Evolutionary conservation across 2,797 vertebrate genomes (phyloP), one percentile per base, ranked within the genome.

Genomic region (Rhinogobio ventralis): DNA sequence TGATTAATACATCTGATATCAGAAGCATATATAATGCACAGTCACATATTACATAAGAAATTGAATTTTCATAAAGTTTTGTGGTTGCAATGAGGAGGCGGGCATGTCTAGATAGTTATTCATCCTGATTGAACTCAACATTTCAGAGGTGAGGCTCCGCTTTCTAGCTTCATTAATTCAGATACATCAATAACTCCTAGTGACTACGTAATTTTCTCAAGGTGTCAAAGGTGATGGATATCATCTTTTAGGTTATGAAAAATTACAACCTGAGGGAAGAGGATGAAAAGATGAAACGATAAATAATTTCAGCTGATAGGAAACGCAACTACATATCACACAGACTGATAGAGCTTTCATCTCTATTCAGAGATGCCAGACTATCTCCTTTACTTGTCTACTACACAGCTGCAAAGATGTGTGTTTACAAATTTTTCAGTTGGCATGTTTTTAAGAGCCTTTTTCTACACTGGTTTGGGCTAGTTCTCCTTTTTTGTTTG

Each of bases 81-180:
- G 46, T 11, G 46, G 49, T 19, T 33, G 39, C 55, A 82, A 30
- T 62, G 69, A 73, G 80, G 80, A 79, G 55, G 74, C 25, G 57
- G 28, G 33, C 69, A 57, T 19, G 83, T 87, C 86, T 84, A 68
- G 81, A 83, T 66, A 66, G 83, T 57, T n/a, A n/a, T 81, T 86
- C 85, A 86, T 74, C 76, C 85, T 79, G 81, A 86, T 78, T 85
- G 81, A 86, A 81, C 80, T 71, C 72, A 17, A 55, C 57, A 79
- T 87, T 78, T 67, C 36, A 45, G 74, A 86, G 77, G 77, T 73
- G 75, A 71, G 39, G 57, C 72, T 82, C 72, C 33, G 73, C 79
- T 87, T 82, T 76, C 79, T 57, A 64, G 68, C 57, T 83, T 89
- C 79, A 75, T 82, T 89, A 82, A 86, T 82, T 89, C 87, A 53